Conservation (phyloP, 2,797 vertebrate species). For the Pipistrellus nathusii region DNA sequence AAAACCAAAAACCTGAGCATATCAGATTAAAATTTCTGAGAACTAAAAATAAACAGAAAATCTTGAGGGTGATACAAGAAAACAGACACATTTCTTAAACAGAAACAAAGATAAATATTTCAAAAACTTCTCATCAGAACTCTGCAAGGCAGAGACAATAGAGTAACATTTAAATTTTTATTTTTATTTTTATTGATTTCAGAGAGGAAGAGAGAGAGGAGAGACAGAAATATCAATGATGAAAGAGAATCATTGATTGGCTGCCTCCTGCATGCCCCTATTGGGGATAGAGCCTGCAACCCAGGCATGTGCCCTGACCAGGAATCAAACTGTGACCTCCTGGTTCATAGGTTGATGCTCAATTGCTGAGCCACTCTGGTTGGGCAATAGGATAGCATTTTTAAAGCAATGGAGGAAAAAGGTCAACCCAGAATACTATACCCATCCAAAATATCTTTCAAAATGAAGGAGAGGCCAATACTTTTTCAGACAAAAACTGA, state of each 20-base stretch:
- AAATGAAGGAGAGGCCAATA: slow-evolving; percentile 16
- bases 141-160: background rate
- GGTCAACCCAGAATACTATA: background rate
- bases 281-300: too few species aligned
- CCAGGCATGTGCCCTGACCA: too few species aligned
- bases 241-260: too few species aligned
- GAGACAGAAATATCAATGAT: too few species aligned
- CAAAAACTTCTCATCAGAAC: background rate
- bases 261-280: too few species aligned
- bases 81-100: background rate
- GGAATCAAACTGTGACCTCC: too few species aligned
- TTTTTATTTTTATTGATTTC: too few species aligned
- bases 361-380: too few species aligned
- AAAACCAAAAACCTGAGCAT: background rate
- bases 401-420: slow-evolving; percentile 16
- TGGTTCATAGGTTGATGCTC: too few species aligned
- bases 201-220: too few species aligned
- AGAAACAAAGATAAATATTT: slow-evolving; percentile 15
- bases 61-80: background rate
- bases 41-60: slow-evolving; percentile 22
- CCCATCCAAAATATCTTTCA: background rate
- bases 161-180: background rate
- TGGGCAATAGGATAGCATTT: background rate
- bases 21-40: background rate
- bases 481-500: background rate